phyloP scores from a whole-genome alignment of 30 jellyfish, hydroid and myxozoan genomes.

The Hydractinia symbiolongicarpus region DNA sequence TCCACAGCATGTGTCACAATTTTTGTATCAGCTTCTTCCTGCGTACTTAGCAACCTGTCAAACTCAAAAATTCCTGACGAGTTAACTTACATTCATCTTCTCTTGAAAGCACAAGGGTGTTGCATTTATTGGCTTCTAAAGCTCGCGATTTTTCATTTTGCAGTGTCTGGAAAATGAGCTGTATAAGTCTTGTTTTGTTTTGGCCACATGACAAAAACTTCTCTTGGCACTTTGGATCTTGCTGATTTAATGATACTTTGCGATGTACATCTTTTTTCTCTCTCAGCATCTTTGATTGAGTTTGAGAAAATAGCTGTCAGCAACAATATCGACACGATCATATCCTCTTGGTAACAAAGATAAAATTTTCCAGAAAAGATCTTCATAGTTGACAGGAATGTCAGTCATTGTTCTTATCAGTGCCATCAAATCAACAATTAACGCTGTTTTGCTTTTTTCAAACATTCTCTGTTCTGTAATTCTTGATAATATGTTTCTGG shows the following conservation, averaged over 20 bases:
- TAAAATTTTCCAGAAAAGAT: neutral
- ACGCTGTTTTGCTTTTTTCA: neutral
- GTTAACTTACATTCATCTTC: neutral
- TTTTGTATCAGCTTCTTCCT: neutral
- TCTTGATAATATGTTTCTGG: neutral
- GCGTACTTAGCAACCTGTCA: neutral
- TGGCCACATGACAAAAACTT: constrained; percentile 1
- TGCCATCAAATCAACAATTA: neutral
- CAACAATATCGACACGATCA: constrained; percentile 15
- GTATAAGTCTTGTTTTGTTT: neutral
- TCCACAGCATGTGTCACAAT: too few relatives aligned
- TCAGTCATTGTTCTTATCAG: neutral
- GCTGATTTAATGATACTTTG: neutral
- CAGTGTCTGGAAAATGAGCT: too few relatives aligned
- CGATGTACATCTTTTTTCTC: constrained; percentile 7
- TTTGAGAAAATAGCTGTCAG: constrained; percentile 11
- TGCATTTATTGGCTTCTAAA: neutral
- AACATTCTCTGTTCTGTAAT: neutral
- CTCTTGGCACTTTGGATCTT: constrained; percentile 5
- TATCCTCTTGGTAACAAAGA: constrained; percentile 2
- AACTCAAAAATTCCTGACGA: neutral
- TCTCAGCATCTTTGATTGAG: constrained; percentile 17
- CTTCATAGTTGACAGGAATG: neutral
- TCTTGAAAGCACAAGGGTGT: constrained; percentile 1
- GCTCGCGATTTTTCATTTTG: neutral